These are phyloP conservation scores for Agrotis segetum DNA, from an alignment of 2,888 invertebrate genomes.

Conservation along the genomic window DNA sequence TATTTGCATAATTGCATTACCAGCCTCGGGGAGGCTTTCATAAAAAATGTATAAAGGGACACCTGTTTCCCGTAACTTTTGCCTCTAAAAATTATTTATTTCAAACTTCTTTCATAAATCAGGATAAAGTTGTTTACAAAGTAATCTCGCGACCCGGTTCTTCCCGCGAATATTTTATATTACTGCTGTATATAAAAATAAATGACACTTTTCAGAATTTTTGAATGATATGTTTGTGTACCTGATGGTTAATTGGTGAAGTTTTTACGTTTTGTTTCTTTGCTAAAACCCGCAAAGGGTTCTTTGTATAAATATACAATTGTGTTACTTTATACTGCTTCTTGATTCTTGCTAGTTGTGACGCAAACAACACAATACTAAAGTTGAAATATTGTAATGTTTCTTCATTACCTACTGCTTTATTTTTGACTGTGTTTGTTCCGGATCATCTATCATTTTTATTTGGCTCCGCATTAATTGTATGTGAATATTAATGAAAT, in stretches of 20 bases:
- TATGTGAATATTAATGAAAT: no score
- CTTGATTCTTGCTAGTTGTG: no score
- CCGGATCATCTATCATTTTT: no score
- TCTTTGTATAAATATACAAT: background rate
- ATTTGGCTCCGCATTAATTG: no score
- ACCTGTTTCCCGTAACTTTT: constrained; percentile 85
- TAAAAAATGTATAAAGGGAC: constrained; percentile 88
- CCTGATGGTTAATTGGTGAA: constrained; percentile 45
- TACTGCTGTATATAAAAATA: constrained; percentile 70
- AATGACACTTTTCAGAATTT: constrained; percentile 67
- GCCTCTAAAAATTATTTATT: constrained; percentile 89
- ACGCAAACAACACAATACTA: no score
- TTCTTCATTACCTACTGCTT: no score
- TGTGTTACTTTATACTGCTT: no score
- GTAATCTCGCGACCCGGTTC: constrained; percentile 83
- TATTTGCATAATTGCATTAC: constrained; percentile 89
- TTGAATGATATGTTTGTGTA: constrained; percentile 52
- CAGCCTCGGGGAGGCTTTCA: constrained; percentile 75
- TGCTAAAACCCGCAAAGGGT: background rate
- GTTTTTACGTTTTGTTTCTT: constrained; percentile 11
- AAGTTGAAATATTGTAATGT: no score
- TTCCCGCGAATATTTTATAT: constrained; percentile 68
- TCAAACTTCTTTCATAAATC: constrained; percentile 90
- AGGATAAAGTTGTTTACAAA: constrained; percentile 89
- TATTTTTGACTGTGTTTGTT: no score